A percentile compares a stretch with the other conserved stretches of the same genome.
These are phyloP conservation scores for Heliconius charithonia DNA, from an alignment of 2,888 invertebrate species.

Conservation along the genomic window DNA sequence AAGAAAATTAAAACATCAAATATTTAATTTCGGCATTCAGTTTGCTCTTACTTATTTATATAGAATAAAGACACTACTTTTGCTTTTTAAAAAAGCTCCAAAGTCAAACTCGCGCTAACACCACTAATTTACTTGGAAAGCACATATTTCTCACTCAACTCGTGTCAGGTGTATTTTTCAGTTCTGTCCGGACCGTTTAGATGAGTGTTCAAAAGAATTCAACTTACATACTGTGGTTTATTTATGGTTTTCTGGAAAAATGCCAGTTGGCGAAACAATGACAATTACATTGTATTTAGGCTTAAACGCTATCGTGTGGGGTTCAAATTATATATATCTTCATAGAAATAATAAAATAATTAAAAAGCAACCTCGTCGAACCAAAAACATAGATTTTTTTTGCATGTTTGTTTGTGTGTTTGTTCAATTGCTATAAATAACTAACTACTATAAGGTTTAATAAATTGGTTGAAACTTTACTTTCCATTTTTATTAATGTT, in stretches of 20 bases:
- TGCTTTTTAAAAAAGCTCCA: not conserved
- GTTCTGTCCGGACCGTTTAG: constrained; percentile 29
- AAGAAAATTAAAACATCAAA: no score
- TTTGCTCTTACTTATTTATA: no score
- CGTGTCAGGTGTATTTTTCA: constrained; percentile 32
- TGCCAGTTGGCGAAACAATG: constrained; percentile 43
- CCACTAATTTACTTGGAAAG: constrained; percentile 21
- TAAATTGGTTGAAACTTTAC: no score
- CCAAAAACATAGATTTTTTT: no score
- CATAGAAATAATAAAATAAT: not conserved
- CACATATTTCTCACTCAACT: constrained; percentile 33
- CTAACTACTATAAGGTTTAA: no score
- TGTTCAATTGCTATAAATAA: no score
- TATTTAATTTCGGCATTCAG: no score
- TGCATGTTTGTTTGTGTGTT: no score
- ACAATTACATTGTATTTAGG: constrained; percentile 32
- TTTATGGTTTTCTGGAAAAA: constrained; percentile 40
- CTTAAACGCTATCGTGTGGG: not conserved
- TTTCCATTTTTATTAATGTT: no score
- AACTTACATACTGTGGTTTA: constrained; percentile 37
- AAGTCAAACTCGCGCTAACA: not conserved
- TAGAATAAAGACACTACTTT: not conserved
- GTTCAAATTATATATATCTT: not conserved
- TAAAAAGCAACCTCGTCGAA: no score
- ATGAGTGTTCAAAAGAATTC: constrained; percentile 37